Evolutionary conservation across 1,140 invertebrate genomes (phyloP), one percentile per base, ranked within the genome.

Genomic region (Drepana arcuata): DNA sequence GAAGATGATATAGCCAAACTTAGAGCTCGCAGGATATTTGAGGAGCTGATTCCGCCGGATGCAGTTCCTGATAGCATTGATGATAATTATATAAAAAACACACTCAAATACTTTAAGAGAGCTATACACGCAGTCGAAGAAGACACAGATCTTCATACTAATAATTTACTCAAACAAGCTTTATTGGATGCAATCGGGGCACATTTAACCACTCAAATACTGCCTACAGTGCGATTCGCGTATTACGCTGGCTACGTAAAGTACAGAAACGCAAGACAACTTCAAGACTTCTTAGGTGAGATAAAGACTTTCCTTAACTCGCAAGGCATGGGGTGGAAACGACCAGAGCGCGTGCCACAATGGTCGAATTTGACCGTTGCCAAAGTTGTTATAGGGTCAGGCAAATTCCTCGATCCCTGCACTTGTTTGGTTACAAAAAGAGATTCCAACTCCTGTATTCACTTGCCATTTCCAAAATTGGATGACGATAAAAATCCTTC

Each of bases 211-310:
- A 78, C 73, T 41, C 83, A 86, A 46, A 63, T 88, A 15, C 49
- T 88, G 14, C 88, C 88, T 2, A 55, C 84, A 1, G 84, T 84
- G 1, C 81, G 80, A 47, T 84, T 85, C 43, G 84, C 87, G 2
- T 89, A 85, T 58, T 89, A 89, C 35, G 84, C 87, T 7, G 88
- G 88, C 0, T 85, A 85, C 37, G 73, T 88, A 11, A 73, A 86
- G 27, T 88, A 84, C 51, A 65, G 63, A 16, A 83, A 81, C 39
- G 84, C 84, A 16, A 75, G 74, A 43, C 72, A 82, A 33, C 45
- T 88, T 2, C 83, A 86, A 36, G 78, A 86, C 23, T 78, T 88
- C 11, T 85, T 80, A 39, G 82, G 86, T 10, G 77, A 86, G 21
- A 26, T 88, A 4, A 88, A 88, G 48, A 52, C 56, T 26, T 84